Evolutionary conservation across 2,113 vertebrate genomes (phyloP), one percentile per base, ranked within the genome.

Genomic region (Propithecus coquereli): DNA sequence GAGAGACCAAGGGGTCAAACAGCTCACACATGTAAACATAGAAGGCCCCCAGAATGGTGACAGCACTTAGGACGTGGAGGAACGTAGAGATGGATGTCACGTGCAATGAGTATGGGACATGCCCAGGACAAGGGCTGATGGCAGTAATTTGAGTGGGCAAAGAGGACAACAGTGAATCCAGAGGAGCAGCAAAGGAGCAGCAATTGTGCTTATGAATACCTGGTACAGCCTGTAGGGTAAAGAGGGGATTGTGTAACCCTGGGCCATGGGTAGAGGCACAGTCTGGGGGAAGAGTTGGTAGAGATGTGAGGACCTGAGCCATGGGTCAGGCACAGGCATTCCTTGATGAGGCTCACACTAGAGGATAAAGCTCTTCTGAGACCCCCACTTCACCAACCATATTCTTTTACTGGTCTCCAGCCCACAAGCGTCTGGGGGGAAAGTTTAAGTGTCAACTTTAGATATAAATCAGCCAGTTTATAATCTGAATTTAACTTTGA

Each of bases 281-380:
- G 20, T 77, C 14, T 16, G 22, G 47, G 4, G 20, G 27, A 81
- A 40, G 27, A 82, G 34, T 40, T 70, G 6, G 2, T 57, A 27
- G 37, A 77, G 8, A 3, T 11, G 27, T 20, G 59, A 81, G 13
- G 16, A 88, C 30, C 13, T 52, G 27, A 52, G 32, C 22, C 16
- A 9, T 6, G 5, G 1, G 13, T 30, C 8, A n/a, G 20, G 4
- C 22, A 61, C 1, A 34, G 16, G 37, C 6, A n/a, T 32, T 11
- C 9, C 40, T 27, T 32, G 18, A 87, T 37, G 43, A 43, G 34
- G 20, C 43, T 79, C 54, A 37, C 6, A 20, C 30, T 66, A 66
- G 34, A 25, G 37, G 30, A 54, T 34, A 50, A 66, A 61, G 40
- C 7, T 93, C 45, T 71, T 25, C 30, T 76, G 65, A 76, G 47